A percentile compares a stretch with the other conserved stretches of the same genome.
phyloP scores from a whole-genome alignment of 2,888 invertebrate species.

The Campoplex nolae region DNA sequence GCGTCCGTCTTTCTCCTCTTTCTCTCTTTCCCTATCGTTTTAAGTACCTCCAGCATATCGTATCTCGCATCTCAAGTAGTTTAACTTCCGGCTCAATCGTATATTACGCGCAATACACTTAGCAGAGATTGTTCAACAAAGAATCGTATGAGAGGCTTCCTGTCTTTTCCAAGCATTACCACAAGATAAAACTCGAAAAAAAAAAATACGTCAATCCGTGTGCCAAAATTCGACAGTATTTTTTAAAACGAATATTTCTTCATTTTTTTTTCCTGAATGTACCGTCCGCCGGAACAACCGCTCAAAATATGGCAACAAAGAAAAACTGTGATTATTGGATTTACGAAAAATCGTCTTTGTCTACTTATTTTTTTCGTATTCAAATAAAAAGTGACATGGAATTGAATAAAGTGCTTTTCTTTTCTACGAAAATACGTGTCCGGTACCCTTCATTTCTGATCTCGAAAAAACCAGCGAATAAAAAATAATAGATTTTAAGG shows the following conservation, averaged over 20 bases:
- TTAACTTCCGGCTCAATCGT: slow-evolving; percentile 76
- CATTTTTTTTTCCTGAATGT: not conserved
- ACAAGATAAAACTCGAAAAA: not conserved
- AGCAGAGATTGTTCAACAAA: slow-evolving; percentile 54
- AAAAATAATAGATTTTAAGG: not conserved
- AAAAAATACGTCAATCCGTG: not conserved
- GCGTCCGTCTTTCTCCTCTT: slow-evolving; percentile 14
- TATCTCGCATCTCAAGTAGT: slow-evolving; percentile 77
- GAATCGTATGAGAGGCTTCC: slow-evolving; percentile 27
- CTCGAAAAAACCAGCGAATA: slow-evolving; percentile 1
- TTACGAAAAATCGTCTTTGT: not conserved
- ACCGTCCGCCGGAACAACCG: not conserved
- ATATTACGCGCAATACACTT: slow-evolving; percentile 56
- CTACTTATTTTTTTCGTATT: not conserved
- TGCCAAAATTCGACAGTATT: slow-evolving; percentile 7
- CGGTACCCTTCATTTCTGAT: not conserved
- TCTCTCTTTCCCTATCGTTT: slow-evolving; percentile 19
- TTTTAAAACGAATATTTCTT: not conserved
- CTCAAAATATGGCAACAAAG: not conserved
- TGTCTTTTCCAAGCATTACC: not conserved
- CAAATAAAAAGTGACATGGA: not conserved
- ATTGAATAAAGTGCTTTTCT: not conserved
- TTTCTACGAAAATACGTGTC: not conserved
- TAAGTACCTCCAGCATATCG: slow-evolving; percentile 65
- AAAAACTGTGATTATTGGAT: not conserved